Conservation (phyloP, 1,140 invertebrate genomes). For the Drosophila quadrilineata region DNA sequence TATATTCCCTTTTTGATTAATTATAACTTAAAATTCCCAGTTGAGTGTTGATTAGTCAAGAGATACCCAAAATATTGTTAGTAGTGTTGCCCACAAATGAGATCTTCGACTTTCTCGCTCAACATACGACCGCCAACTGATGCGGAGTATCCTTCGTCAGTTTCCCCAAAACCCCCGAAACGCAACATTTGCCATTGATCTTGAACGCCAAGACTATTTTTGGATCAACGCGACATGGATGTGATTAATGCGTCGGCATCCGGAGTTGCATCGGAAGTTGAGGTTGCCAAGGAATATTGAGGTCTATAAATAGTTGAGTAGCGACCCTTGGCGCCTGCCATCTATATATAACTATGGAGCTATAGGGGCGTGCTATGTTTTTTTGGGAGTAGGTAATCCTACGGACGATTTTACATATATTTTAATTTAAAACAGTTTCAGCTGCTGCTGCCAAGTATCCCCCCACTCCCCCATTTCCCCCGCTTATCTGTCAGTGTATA, state of each 20-base stretch:
- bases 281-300: background rate
- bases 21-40: too few species aligned
- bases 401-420: too few species aligned
- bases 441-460: conserved; percentile 3
- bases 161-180: background rate
- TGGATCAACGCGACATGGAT: conserved; percentile 4
- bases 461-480: too few species aligned
- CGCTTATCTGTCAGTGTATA: too few species aligned
- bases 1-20: background rate
- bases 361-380: conserved; percentile 1
- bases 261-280: too few species aligned
- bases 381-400: background rate
- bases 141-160: background rate
- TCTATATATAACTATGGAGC: background rate
- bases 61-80: background rate
- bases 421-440: conserved; percentile 6
- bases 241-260: conserved; percentile 45
- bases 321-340: background rate
- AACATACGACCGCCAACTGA: conserved; percentile 13
- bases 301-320: conserved; percentile 17
- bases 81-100: background rate
- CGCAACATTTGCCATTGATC: conserved; percentile 42
- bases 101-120: background rate
- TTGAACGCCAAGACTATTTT: conserved; percentile 49
- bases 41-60: conserved; percentile 19